Conservation (phyloP, 2,888 invertebrate genomes). For the Peribatodes rhomboidaria region DNA sequence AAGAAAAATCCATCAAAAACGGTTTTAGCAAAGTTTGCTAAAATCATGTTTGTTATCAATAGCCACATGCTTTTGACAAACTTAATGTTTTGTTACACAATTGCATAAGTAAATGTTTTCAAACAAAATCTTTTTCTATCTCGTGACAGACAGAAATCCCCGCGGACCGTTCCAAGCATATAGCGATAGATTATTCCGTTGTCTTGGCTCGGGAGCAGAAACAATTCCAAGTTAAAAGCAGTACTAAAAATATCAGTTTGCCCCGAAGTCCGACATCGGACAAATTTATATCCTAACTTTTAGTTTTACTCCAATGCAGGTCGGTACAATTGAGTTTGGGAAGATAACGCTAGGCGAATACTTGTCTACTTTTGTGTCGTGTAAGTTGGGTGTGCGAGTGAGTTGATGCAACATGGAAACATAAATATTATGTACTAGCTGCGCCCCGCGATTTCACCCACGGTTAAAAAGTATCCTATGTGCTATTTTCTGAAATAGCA, state of each 20-base stretch:
- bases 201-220: conserved; percentile 45
- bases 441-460: no score
- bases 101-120: no score
- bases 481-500: no score
- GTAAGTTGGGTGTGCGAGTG: not conserved
- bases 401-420: no score
- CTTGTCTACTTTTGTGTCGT: not conserved
- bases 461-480: no score
- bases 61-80: no score
- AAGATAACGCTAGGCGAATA: conserved; percentile 27
- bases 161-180: not conserved
- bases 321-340: conserved; percentile 64
- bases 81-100: no score
- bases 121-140: not conserved
- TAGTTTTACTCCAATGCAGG: conserved; percentile 64
- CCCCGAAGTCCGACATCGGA: conserved; percentile 54
- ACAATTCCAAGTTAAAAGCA: conserved; percentile 48
- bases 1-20: no score
- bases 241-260: conserved; percentile 47
- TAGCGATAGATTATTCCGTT: conserved; percentile 41
- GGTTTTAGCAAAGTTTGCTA: no score
- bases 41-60: not conserved
- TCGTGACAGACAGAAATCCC: conserved; percentile 4
- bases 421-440: no score
- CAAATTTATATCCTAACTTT: conserved; percentile 72